Evolutionary conservation across 2,113 vertebrate genomes (phyloP), one percentile per base, ranked within the genome.

Genomic region (Corynorhinus townsendii): DNA sequence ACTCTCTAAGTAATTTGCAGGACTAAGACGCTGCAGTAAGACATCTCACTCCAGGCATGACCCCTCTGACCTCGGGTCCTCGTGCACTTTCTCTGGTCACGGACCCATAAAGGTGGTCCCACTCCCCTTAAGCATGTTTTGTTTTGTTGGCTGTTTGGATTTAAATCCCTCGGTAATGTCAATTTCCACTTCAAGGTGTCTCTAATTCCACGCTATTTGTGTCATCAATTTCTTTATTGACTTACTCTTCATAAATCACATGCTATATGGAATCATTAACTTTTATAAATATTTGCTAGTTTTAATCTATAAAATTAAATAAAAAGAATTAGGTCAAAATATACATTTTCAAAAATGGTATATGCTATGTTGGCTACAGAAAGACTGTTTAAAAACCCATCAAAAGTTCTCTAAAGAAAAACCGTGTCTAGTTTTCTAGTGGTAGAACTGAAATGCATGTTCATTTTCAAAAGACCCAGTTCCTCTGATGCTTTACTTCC

Each of bases 41-140:
- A 10, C 10, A 16, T 19, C 22, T 7, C 1, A 17, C 33, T 49
- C 11, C 7, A 10, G 0, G 1, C 0, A 26, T 22, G 24, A 28
- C 33, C 4, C 14, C 47, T 52, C 19, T 56, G n/a, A 64, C 4
- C 0, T 2, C 5, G 19, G 16, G 8, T 4, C 20, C 68, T 22
- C 24, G 1, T 5, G 1, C 1, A 5, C 0, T 5, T 35, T 71
- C 6, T 4, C 6, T 2, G 26, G 11, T 16, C 11, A 0, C 4
- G 3, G 3, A 4, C 11, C 5, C 17, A 7, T 24, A 49, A 66
- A 68, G 14, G 10, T 43, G 24, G 4, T 4, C 19, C 8, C 26
- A 0, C 12, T 52, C 35, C 9, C 6, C 24, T 22, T 20, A 28
- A 49, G 12, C 89, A 91, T 20, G 3, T 43, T 69, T 54, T 86